Evolutionary conservation across 1,140 invertebrate genomes (phyloP), one percentile per base, ranked within the genome.

Genomic region (Hyphantria cunea): DNA sequence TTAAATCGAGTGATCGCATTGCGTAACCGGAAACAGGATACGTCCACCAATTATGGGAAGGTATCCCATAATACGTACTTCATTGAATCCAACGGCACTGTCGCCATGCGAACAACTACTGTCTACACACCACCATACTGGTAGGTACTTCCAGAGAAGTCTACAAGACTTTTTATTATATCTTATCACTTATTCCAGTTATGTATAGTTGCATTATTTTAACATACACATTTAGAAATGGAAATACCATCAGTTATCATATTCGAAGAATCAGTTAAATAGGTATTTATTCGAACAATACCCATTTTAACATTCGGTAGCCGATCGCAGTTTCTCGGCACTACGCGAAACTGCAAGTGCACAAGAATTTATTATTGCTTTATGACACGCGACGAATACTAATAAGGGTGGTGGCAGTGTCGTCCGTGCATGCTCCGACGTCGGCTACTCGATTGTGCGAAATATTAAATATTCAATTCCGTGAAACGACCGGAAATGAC

Each of bases 261-360:
- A 25, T 64, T 64, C 54, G 12, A 51, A 48, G 54, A 58, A 58
- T 13, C 32, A 17, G 49, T 51, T 25, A 64, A 42, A 64, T 67
- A 64, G 69, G 60, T 72, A 70, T 55, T 68, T 51, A 52, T 66
- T 66, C 61, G 66, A 78, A 83, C 80, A 84, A 84, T 82, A 70
- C 56, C 51, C 72, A 72, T 84, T 60, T 90, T 79, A 80, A 74
- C 74, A 90, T 90, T 87, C 87, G 81, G 75, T 75, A 78, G 78
- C 73, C 74, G 81, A 75, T 74, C 71, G 77, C 70, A 70, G 74
- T 80, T 89, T 84, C 79, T 87, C 80, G 82, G 82, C 82, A 86
- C 69, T 82, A 70, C 84, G 79, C 78, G 82, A 90, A 88, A 86
- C 77, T 88, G 85, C 85, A 88, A 87, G 84, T 88, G 85, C 82